Evolutionary conservation across 1,140 invertebrate species (phyloP), one percentile per base, ranked within the genome.

Genomic region (Orchesella cincta): DNA sequence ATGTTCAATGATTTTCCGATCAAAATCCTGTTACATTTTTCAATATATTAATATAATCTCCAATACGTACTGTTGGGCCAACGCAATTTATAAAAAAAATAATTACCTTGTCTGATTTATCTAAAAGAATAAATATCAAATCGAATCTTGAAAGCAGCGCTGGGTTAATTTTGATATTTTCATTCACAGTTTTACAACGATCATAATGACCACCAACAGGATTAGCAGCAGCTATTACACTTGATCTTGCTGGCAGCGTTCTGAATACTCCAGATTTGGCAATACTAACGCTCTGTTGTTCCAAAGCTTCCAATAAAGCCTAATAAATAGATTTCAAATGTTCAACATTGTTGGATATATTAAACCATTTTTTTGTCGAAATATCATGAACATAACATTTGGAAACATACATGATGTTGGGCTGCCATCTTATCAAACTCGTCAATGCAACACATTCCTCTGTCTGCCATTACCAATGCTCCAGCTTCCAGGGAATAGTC

Each of bases 371-470:
- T 46, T 46, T 5, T 46, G 18, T 46, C 18, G 39, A 46, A 46
- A 46, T 12, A 46, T 20, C 39, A 46, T 20, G 39, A 20, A n/a
- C 26, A 57, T 57, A n/a, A 14, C n/a, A n/a, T 12, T 46, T 46
- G 8, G 20, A 46, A 46, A 46, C 62, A 12, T 67, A 67, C 26
- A 82, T 86, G 88, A 85, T 93, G 90, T 82, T 93, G 92, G 70
- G 85, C 85, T 39, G 88, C 86, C 90, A 97, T 94, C 88, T 98
- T 98, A 86, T 98, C 96, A 84, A 98, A 95, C 86, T 98, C 96
- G 86, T 98, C 96, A 54, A 98, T 94, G 82, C 94, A 96, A 85
- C 96, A 98, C 64, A 90, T 91, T 0, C 96, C 96, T 83, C 90
- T 90, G 85, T 96, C 93, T 36, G 93, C 91, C 62, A 94, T 85